Percentiles rank a stretch among this genome's conserved stretches.
phyloP scores from a whole-genome alignment of 2,888 invertebrate species.

The Mythimna pallens region DNA sequence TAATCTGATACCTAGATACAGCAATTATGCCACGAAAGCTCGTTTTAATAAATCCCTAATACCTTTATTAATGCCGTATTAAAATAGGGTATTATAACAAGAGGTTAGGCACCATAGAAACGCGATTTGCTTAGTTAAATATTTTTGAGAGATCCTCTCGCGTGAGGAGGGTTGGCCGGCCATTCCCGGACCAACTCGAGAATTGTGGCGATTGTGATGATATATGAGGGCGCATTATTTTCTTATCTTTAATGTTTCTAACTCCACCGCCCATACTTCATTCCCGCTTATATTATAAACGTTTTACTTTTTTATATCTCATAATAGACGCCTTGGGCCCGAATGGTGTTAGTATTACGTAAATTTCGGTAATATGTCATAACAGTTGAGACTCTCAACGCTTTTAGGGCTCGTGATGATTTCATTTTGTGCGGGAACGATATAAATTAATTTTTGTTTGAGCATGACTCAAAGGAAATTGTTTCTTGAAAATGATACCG shows the following conservation, averaged over 20 bases:
- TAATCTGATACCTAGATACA: slow-evolving; percentile 28
- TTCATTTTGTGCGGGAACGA: slow-evolving; percentile 76
- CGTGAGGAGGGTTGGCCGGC: slow-evolving; percentile 87
- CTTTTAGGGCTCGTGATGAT: slow-evolving; percentile 77
- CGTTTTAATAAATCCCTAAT: slow-evolving; percentile 52
- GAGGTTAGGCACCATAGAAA: slow-evolving; percentile 68
- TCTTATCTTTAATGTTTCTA: slow-evolving; percentile 90
- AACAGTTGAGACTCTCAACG: slow-evolving; percentile 70
- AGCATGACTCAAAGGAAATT: slow-evolving; percentile 78
- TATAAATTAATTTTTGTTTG: slow-evolving; percentile 83
- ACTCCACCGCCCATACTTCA: slow-evolving; percentile 89
- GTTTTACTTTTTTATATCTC: slow-evolving; percentile 88
- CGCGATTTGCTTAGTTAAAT: slow-evolving; percentile 83
- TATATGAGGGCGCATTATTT: slow-evolving; percentile 90
- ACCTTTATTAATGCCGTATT: slow-evolving; percentile 66
- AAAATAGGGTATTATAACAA: slow-evolving; percentile 67
- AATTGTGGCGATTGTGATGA: slow-evolving; percentile 90
- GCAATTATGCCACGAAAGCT: slow-evolving; percentile 29
- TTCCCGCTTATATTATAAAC: slow-evolving; percentile 87
- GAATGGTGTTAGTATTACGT: slow-evolving; percentile 85
- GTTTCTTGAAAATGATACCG: slow-evolving; percentile 79
- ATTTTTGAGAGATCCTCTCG: slow-evolving; percentile 82
- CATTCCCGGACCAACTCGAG: slow-evolving; percentile 78
- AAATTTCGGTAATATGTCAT: slow-evolving; percentile 85
- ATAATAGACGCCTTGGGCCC: slow-evolving; percentile 81